Evolutionary conservation across 2,888 invertebrate species (phyloP).

Genomic region (Nesidiocoris tenuis): DNA sequence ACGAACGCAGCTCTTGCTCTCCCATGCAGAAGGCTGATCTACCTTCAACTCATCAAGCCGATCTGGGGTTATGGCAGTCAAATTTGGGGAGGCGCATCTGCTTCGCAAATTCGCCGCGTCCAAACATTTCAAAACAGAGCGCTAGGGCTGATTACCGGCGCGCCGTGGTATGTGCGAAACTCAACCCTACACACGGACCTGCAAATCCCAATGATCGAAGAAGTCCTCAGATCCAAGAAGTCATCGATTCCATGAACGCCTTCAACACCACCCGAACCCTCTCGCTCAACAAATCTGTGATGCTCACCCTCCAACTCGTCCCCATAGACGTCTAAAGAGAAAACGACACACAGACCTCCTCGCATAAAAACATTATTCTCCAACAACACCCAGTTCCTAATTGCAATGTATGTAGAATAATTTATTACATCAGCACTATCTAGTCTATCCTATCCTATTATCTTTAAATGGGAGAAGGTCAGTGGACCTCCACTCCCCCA

Average conservation of each 20-base stretch:
- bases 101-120: neutral
- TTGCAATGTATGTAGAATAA: too few relatives aligned
- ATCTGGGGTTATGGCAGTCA: constrained; percentile 15
- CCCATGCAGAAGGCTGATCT: neutral
- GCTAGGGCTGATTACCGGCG: neutral
- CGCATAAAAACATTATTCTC: too few relatives aligned
- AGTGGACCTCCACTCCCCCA: too few relatives aligned
- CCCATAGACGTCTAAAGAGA: constrained; percentile 3
- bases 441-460: too few relatives aligned
- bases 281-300: neutral
- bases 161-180: constrained; percentile 8
- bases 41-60: constrained; percentile 9
- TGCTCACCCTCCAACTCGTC: neutral
- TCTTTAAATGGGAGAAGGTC: too few relatives aligned
- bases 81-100: neutral
- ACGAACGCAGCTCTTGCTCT: neutral
- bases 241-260: neutral
- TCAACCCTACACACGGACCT: constrained; percentile 5
- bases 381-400: too few relatives aligned
- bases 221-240: neutral
- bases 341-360: neutral
- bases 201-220: neutral
- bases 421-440: too few relatives aligned
- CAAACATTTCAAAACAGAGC: neutral
- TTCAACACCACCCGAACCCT: constrained; percentile 15